Evolutionary conservation across 2,888 invertebrate genomes (phyloP).

Genomic region (Tipula vernalis): DNA sequence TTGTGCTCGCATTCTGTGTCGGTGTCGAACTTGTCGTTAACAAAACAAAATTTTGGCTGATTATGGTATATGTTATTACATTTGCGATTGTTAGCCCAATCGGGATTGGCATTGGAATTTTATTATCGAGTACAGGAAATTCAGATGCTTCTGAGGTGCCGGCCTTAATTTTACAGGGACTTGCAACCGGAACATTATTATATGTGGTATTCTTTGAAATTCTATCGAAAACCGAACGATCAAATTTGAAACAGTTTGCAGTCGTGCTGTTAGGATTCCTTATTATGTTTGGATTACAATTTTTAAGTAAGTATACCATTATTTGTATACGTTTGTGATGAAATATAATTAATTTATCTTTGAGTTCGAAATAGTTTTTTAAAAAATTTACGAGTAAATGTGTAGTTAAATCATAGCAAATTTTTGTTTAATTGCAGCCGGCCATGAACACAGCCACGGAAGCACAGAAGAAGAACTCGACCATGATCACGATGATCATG

Average conservation of each 20-base stretch:
- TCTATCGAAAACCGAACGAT: constrained; percentile 40
- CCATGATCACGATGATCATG: background rate
- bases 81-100: constrained; percentile 71
- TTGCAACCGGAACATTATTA: constrained; percentile 84
- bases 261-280: constrained; percentile 56
- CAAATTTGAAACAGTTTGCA: constrained; percentile 50
- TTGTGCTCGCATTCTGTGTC: constrained; percentile 79
- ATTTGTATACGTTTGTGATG: too few relatives aligned
- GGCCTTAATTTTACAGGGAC: constrained; percentile 58
- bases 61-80: constrained; percentile 54
- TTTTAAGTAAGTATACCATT: background rate
- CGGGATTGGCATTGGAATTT: constrained; percentile 63
- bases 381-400: too few relatives aligned
- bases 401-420: too few relatives aligned
- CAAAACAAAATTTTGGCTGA: constrained; percentile 47
- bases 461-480: background rate
- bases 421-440: background rate
- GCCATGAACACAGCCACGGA: background rate
- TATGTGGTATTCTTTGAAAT: constrained; percentile 98
- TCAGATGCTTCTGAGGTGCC: constrained; percentile 46
- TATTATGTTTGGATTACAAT: constrained; percentile 57
- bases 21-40: constrained; percentile 70
- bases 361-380: too few relatives aligned
- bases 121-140: constrained; percentile 45
- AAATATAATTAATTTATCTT: too few relatives aligned